These are phyloP conservation scores for Chelon auratus DNA, from an alignment of 2,797 vertebrate species.

Conservation along the genomic window DNA sequence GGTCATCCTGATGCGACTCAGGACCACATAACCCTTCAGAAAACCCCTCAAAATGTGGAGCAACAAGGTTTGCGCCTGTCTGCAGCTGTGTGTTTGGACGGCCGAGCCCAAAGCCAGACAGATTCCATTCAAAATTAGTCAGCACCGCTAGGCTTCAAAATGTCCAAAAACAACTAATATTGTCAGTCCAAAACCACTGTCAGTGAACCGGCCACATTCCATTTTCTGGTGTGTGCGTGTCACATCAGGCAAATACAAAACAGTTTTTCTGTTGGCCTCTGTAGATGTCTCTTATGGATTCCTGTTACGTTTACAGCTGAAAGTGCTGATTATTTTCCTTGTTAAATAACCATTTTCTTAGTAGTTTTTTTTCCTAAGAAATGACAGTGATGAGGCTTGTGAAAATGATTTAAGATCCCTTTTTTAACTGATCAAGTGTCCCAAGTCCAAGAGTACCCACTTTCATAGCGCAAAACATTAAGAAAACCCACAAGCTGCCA, in stretches of 20 bases:
- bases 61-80: no score
- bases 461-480: no score
- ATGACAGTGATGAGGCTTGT: no score
- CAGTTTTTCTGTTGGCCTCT: no score
- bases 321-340: not conserved
- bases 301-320: no score
- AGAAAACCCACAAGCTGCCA: no score
- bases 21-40: no score
- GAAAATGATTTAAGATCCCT: no score
- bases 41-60: not conserved
- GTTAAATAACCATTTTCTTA: not conserved
- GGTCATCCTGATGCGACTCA: no score
- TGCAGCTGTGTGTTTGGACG: not conserved
- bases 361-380: no score
- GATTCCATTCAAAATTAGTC: conserved; percentile 32
- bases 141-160: conserved; percentile 17
- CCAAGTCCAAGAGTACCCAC: no score
- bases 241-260: not conserved
- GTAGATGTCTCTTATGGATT: not conserved
- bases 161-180: conserved; percentile 49
- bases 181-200: conserved; percentile 26
- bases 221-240: conserved; percentile 32
- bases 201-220: conserved; percentile 32
- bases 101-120: conserved; percentile 6
- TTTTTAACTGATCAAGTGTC: no score